These are phyloP conservation scores for Holothuria glaberrima DNA, from an alignment of 35 echinoderm and acorn worm genomes.

Conservation along the genomic window DNA sequence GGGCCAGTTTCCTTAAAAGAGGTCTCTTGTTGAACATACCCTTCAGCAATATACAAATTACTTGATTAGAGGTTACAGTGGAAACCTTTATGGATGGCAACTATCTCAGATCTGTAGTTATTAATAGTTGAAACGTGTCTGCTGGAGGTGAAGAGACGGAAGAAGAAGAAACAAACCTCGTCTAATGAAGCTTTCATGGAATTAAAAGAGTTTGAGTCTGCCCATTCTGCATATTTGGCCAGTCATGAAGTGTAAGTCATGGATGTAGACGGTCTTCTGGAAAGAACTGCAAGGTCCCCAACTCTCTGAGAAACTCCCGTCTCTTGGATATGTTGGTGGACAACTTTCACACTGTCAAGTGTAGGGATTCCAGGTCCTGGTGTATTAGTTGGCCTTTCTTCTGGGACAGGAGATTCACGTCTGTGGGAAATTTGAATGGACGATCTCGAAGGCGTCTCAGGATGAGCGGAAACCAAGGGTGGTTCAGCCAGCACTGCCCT, in stretches of 20 bases:
- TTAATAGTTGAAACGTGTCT: too few species aligned
- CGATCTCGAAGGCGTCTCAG: too few species aligned
- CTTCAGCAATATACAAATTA: too few species aligned
- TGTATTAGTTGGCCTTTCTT: background rate
- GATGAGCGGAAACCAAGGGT: too few species aligned
- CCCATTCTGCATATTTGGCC: background rate
- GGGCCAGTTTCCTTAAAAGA: background rate
- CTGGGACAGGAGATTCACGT: background rate
- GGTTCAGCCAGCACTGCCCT: too few species aligned
- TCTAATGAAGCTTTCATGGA: constrained; percentile 1
- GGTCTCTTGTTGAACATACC: too few species aligned
- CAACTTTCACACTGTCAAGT: background rate
- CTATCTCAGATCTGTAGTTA: too few species aligned
- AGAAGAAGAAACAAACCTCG: background rate
- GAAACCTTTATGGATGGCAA: too few species aligned
- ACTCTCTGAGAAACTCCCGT: background rate
- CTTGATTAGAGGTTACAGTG: too few species aligned
- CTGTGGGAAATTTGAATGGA: background rate
- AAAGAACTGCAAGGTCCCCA: constrained; percentile 1
- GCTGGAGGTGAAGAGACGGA: background rate
- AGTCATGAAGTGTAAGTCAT: background rate
- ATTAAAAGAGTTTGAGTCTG: background rate
- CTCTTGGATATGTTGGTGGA: background rate
- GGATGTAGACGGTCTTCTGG: background rate
- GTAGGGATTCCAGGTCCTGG: background rate